Evolutionary conservation across 2,888 invertebrate species (phyloP).

Genomic region (Philereme transversata): DNA sequence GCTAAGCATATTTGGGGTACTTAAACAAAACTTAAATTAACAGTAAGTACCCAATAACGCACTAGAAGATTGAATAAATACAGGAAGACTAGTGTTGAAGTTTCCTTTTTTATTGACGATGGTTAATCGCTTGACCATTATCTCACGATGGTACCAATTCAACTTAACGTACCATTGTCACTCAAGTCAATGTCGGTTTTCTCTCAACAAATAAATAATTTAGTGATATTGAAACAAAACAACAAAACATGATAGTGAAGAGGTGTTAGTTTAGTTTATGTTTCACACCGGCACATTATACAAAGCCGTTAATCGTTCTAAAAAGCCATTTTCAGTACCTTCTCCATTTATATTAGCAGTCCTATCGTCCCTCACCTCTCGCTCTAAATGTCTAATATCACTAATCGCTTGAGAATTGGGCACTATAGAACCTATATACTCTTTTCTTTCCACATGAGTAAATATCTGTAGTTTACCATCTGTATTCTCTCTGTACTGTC

Average conservation of each 20-base stretch:
- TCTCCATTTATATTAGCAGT: constrained; percentile 53
- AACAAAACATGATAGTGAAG: too few species aligned
- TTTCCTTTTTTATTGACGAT: not conserved
- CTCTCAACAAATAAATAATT: too few species aligned
- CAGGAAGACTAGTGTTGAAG: not conserved
- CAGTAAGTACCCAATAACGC: not conserved
- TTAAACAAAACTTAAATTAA: too few species aligned
- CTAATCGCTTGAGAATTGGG: constrained; percentile 46
- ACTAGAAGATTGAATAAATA: not conserved
- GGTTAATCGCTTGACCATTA: too few species aligned
- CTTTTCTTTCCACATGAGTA: constrained; percentile 64
- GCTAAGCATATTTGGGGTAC: too few species aligned
- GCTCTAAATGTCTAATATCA: constrained; percentile 60
- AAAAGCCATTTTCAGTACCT: constrained; percentile 60
- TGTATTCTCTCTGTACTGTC: constrained; percentile 43
- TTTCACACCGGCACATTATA: constrained; percentile 70
- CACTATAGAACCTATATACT: constrained; percentile 47
- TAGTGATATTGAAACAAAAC: too few species aligned
- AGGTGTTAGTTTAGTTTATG: constrained; percentile 3
- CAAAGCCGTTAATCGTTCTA: constrained; percentile 67
- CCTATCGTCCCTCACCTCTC: constrained; percentile 54
- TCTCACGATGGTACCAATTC: too few species aligned
- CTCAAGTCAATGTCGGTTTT: too few species aligned
- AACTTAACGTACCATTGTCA: too few species aligned
- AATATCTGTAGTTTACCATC: constrained; percentile 72